phyloP scores from a whole-genome alignment of 2,113 vertebrate species.

The Panthera tigris region DNA sequence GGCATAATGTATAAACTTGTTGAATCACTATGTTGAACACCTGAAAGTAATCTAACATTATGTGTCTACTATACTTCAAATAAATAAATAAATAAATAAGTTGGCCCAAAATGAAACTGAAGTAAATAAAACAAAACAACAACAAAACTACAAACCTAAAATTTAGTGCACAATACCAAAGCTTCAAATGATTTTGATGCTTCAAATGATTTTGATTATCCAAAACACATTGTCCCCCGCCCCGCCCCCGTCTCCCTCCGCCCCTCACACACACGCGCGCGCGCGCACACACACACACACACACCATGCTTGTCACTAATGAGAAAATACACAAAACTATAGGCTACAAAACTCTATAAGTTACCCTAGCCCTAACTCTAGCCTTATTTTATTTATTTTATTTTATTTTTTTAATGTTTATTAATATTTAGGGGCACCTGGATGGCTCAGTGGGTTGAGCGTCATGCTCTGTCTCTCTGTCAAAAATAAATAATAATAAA shows the following conservation, averaged over 20 bases:
- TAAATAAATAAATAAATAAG: neutral
- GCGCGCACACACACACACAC: neutral
- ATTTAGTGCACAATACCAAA: neutral
- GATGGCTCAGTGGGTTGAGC: no score
- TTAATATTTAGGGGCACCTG: no score
- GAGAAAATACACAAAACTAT: neutral
- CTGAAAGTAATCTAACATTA: neutral
- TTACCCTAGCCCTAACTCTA: neutral
- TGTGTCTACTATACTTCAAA: neutral
- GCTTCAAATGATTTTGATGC: neutral
- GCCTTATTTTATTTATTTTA: no score
- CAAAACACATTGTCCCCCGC: neutral
- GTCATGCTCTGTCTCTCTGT: no score
- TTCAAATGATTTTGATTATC: neutral
- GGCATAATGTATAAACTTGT: neutral
- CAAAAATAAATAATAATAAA: no score
- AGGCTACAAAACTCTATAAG: neutral
- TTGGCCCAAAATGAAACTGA: neutral
- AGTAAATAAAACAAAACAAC: neutral
- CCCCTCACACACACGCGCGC: no score
- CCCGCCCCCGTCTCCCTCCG: no score
- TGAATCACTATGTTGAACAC: neutral
- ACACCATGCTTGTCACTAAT: neutral
- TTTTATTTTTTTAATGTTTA: no score
- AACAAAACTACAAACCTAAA: neutral